Base-by-base conservation (phyloP, 2,113 vertebrate genomes). In the Nycticebus coucang region DNA sequence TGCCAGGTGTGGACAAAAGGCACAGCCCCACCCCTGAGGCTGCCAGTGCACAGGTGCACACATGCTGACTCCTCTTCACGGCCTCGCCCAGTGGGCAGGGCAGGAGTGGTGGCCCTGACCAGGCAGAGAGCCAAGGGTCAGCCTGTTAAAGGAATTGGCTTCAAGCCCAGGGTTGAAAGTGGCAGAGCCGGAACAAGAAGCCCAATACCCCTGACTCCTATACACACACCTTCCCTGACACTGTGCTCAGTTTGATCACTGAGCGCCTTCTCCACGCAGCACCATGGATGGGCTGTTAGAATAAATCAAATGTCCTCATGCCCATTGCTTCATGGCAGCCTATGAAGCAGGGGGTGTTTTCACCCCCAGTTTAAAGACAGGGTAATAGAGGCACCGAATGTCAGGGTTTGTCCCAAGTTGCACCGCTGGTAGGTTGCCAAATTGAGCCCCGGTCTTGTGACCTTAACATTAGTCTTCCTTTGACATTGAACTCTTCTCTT, bases 211-310 rank as follows among this genome's bases (percentile, higher is more conserved):
- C 35, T 24, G 8, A 26, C 33, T 81, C 37, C 60, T 35, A 6
- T 87, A 13, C 33, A n/a, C 30, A 55, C 37, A 17, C 21, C 50
- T 89, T 89, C n/a, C 35, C 17, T 0, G 2, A 24, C n/a, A 5
- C 1, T 7, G 78, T 5, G 35, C 41, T 72, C 72, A 2, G 4
- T 28, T 41, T n/a, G 0, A 1, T 28, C 62, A 12, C 28, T 7
- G 60, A 75, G 71, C 87, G 41, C n/a, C 53, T 62, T 26, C 79
- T 18, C 1, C 6, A 0, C 0, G 0, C 24, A 68, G 4, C 33
- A 21, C 35, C 60, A 6, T 0, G 2, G 35, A 17, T 0, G 1
- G 21, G 68, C 13, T 30, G 1, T n/a, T 30, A 5, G 50, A 57
- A 22, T 26, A 26, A 11, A n/a, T 3, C 66, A 37, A 15, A 8